Percentiles rank a stretch among this genome's conserved stretches.
Evolutionary conservation across 2,797 vertebrate species (phyloP).

Genomic region (Psittacula echo): DNA sequence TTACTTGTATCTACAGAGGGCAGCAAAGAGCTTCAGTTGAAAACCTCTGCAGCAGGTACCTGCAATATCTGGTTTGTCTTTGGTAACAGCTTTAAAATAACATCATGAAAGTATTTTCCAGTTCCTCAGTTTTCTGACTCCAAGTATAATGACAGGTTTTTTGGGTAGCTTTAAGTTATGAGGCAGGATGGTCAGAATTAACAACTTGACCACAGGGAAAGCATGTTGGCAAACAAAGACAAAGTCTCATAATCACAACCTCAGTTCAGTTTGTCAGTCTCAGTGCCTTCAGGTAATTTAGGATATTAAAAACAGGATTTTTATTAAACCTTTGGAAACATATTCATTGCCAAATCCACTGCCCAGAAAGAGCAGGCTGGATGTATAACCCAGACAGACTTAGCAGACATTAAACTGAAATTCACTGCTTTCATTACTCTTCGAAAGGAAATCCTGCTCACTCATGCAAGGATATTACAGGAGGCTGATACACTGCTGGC

Average conservation of each 20-base stretch:
- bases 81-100: conserved; percentile 6
- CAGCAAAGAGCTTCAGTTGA: conserved; percentile 78
- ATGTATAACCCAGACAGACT: neutral
- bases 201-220: conserved; percentile 12
- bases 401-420: neutral
- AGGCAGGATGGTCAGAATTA: conserved; percentile 14
- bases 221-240: neutral
- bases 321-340: conserved; percentile 48
- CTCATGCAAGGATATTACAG: neutral
- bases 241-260: neutral
- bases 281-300: conserved; percentile 18
- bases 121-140: conserved; percentile 3
- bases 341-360: neutral
- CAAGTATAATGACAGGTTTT: neutral
- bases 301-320: conserved; percentile 54
- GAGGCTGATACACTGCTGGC: neutral
- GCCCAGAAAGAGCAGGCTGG: neutral
- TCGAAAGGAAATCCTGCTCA: neutral
- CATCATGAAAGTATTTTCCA: neutral
- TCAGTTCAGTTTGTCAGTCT: conserved; percentile 1
- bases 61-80: neutral
- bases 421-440: neutral
- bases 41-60: neutral
- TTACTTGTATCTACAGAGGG: conserved; percentile 73
- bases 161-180: neutral